These are phyloP conservation scores for Whitmania pigra DNA, from an alignment of 1,140 invertebrate species.

Conservation along the genomic window DNA sequence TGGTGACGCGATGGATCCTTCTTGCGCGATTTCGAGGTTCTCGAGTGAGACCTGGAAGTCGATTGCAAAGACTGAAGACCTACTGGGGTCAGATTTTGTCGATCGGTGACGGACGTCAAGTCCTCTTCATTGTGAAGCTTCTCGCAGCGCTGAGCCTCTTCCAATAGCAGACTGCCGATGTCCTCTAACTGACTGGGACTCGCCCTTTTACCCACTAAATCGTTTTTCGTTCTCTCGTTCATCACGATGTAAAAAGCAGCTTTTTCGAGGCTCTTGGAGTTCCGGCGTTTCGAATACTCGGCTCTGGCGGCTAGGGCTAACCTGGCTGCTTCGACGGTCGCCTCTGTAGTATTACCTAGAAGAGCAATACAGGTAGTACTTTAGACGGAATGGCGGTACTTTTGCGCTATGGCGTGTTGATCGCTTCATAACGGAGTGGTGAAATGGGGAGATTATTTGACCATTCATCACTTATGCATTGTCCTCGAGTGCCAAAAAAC, in stretches of 20 bases:
- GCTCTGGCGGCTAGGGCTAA: conserved; percentile 18
- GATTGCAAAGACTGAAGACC: not conserved
- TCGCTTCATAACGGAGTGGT: too few relatives aligned
- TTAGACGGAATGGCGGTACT: too few relatives aligned
- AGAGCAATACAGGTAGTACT: too few relatives aligned
- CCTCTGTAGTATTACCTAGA: too few relatives aligned
- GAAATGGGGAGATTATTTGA: too few relatives aligned
- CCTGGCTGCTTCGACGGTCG: conserved; percentile 8
- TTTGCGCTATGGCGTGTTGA: too few relatives aligned
- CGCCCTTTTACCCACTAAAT: not conserved
- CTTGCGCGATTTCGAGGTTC: not conserved
- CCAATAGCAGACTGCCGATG: not conserved
- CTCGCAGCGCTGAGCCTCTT: not conserved
- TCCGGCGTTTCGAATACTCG: conserved; percentile 15
- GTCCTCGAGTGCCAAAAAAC: too few relatives aligned
- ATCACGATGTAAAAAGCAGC: conserved; percentile 16
- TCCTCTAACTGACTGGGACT: conserved; percentile 4
- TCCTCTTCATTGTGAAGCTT: not conserved
- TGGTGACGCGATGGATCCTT: not conserved
- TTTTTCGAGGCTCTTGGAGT: conserved; percentile 13
- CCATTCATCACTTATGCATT: too few relatives aligned
- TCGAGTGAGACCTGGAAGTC: not conserved
- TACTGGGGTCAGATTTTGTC: not conserved
- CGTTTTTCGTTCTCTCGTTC: not conserved
- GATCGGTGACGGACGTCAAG: not conserved